phyloP scores from a whole-genome alignment of 2,113 vertebrate genomes.

The Boleophthalmus pectinirostris region DNA sequence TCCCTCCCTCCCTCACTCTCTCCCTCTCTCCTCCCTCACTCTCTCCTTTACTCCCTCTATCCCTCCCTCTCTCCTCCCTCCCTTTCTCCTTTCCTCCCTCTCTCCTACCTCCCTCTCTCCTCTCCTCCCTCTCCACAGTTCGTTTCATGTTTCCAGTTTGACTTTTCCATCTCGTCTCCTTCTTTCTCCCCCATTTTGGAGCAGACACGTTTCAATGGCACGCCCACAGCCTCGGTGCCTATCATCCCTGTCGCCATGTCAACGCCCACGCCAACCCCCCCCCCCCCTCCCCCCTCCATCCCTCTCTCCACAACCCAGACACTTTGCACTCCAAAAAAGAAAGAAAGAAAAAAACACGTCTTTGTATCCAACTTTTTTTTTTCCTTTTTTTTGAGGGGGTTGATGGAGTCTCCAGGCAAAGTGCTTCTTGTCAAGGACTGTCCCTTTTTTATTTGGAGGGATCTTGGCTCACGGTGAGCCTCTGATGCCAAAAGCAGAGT shows the following conservation, averaged over 20 bases:
- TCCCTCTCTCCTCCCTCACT: constrained; percentile 30
- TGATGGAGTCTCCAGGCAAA: constrained; percentile 65
- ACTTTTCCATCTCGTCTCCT: constrained; percentile 45
- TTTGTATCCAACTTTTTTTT: constrained; percentile 71
- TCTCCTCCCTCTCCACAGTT: constrained; percentile 41
- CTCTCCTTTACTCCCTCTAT: no score
- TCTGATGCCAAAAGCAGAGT: constrained; percentile 47
- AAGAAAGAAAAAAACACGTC: constrained; percentile 49
- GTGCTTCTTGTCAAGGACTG: constrained; percentile 64
- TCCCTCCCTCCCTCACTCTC: no score
- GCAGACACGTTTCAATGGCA: constrained; percentile 78
- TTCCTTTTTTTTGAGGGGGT: constrained; percentile 29
- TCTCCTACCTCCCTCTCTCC: no score
- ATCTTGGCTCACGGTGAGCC: constrained; percentile 47
- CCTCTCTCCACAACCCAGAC: constrained; percentile 60
- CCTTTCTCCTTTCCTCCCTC: no score
- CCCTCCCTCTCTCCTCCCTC: no score
- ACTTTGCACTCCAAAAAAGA: constrained; percentile 50
- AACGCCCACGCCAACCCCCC: constrained; percentile 72
- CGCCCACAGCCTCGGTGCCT: constrained; percentile 71
- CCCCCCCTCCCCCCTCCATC: no score
- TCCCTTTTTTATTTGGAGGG: constrained; percentile 66
- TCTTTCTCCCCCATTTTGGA: constrained; percentile 33
- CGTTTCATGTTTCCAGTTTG: constrained; percentile 60
- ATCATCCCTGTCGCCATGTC: constrained; percentile 74